Evolutionary conservation across 2,797 vertebrate species (phyloP), one percentile per base, ranked within the genome.

Genomic region (Tokudaia tokunoshimensis): DNA sequence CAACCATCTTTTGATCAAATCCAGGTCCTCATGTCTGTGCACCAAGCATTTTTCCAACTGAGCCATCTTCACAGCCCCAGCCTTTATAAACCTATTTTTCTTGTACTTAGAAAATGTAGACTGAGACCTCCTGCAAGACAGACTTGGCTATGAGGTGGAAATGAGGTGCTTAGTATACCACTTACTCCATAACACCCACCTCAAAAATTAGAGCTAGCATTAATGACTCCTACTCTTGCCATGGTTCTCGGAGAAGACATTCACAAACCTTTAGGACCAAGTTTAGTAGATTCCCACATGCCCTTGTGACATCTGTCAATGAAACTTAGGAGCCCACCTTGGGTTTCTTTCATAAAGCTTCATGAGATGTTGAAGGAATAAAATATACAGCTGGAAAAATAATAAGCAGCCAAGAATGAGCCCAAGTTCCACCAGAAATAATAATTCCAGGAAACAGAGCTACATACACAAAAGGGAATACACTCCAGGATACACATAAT

Each of bases 371-470:
- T 44, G 79, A 94, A 94, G 44, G 65, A 94, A 95, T 93, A 84
- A 95, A 94, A 95, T 20, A 61, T 95, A 94, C 91, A 95, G 76
- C 94, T 93, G 96, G 89, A 96, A 97, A 91, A 95, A 92, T 94
- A 97, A 89, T 29, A 95, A 67, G 82, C 82, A 65, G 70, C 95
- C 95, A 95, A 88, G 84, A 96, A 94, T 52, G 96, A 90, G 92
- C 70, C 47, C 72, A 74, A 91, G 12, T 67, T 65, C 76, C 78
- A 94, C 94, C 75, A 96, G 94, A 97, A 98, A 96, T 89, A 96
- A 86, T 96, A 94, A 97, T 93, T 93, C 97, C 92, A 96, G 89
- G 96, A 97, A 97, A 81, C 47, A 67, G 78, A 90, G 4, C 89
- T 57, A n/a, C 41, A 29, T n/a, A 78, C 79, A 41, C 95, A 81